A percentile compares a stretch with the other conserved stretches of the same genome.
phyloP scores from a whole-genome alignment of 2,888 invertebrate genomes.

The Euplagia quadripunctaria region DNA sequence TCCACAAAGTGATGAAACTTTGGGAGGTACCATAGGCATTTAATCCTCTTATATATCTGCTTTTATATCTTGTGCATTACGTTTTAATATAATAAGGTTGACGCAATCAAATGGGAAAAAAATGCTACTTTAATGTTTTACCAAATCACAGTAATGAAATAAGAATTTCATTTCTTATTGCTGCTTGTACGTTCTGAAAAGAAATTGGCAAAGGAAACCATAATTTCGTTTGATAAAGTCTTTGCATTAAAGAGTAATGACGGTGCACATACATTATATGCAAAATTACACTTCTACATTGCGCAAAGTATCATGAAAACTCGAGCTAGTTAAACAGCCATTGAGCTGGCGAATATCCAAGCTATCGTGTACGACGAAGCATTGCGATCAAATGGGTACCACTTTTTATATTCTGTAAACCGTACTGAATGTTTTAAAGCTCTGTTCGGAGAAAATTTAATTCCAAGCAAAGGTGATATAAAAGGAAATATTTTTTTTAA shows the following conservation, averaged over 20 bases:
- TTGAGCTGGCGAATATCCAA: constrained; percentile 65
- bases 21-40: too few relatives aligned
- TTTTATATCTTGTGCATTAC: too few relatives aligned
- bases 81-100: neutral
- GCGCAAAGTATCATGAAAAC: constrained; percentile 52
- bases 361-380: constrained; percentile 54
- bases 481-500: neutral
- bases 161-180: constrained; percentile 3
- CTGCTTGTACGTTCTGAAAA: constrained; percentile 8
- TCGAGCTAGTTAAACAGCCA: constrained; percentile 56
- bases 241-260: constrained; percentile 45
- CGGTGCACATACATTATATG: constrained; percentile 37
- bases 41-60: too few relatives aligned
- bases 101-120: neutral
- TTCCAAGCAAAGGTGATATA: constrained; percentile 28
- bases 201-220: constrained; percentile 40
- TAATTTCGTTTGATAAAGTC: constrained; percentile 44
- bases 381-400: constrained; percentile 45
- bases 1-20: too few relatives aligned
- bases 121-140: constrained; percentile 10
- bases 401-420: constrained; percentile 33
- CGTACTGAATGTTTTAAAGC: constrained; percentile 25
- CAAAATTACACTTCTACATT: constrained; percentile 52
- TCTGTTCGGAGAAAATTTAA: constrained; percentile 23
- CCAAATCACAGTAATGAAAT: constrained; percentile 5